A percentile compares a stretch with the other conserved stretches of the same genome.
Conservation (phyloP, 2,113 vertebrate species). For the Entomyzon cyanotis region DNA sequence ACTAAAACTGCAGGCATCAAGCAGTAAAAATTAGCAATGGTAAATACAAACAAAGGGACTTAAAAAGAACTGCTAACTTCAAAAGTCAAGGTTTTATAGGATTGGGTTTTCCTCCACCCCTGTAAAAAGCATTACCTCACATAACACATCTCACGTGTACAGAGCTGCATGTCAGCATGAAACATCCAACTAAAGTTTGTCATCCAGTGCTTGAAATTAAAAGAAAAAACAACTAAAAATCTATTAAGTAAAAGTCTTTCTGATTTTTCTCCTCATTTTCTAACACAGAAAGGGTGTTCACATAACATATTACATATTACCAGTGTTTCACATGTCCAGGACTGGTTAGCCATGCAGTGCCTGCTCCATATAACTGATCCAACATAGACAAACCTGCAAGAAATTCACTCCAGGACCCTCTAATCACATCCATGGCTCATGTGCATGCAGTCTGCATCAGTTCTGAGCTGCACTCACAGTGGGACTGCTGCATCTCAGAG, state of each 20-base stretch:
- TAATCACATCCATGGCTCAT: background rate
- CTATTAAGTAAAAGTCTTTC: background rate
- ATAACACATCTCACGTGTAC: background rate
- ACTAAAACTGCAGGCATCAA: background rate
- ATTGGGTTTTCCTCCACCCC: accelerated
- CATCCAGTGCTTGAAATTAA: background rate
- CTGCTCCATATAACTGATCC: background rate
- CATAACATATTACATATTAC: background rate
- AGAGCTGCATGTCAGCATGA: background rate
- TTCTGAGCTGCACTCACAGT: background rate
- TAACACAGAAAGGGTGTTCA: background rate
- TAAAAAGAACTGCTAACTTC: background rate
- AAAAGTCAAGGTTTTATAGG: background rate
- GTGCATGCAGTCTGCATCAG: background rate
- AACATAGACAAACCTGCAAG: background rate
- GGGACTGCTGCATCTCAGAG: background rate
- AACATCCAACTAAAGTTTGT: background rate
- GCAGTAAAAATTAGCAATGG: background rate
- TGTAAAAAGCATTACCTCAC: background rate
- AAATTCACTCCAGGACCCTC: background rate
- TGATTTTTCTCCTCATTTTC: background rate
- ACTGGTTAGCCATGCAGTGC: background rate
- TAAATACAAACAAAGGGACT: background rate
- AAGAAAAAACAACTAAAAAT: background rate
- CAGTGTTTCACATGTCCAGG: background rate